Evolutionary conservation across 2,888 invertebrate species (phyloP).

Genomic region (Stenoptilia bipunctidactyla): DNA sequence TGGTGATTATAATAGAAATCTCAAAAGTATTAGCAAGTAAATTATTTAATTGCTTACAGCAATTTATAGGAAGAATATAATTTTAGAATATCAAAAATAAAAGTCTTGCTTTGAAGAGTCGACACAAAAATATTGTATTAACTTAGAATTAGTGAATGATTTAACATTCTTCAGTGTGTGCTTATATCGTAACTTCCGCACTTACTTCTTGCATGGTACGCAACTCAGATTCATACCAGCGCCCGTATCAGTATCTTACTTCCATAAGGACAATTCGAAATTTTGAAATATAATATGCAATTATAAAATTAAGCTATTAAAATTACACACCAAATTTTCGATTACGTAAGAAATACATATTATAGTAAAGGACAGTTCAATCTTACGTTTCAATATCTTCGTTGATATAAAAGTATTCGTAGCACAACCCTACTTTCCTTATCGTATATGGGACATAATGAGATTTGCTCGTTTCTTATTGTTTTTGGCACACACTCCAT

Average conservation of each 20-base stretch:
- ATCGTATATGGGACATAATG: conserved; percentile 37
- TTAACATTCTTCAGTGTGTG: conserved; percentile 14
- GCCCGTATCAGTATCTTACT: too few species aligned
- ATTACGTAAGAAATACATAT: too few species aligned
- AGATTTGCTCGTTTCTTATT: conserved; percentile 16
- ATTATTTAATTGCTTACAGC: conserved; percentile 41
- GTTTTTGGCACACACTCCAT: conserved; percentile 50
- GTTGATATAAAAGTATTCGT: background rate
- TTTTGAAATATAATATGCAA: too few species aligned
- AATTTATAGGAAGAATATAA: conserved; percentile 58
- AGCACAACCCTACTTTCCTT: background rate
- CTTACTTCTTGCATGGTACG: too few species aligned
- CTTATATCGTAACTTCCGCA: conserved; percentile 3
- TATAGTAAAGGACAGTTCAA: too few species aligned
- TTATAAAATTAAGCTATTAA: background rate
- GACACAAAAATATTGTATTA: conserved; percentile 43
- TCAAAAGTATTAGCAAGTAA: conserved; percentile 56
- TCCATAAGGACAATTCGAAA: too few species aligned
- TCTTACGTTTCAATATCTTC: background rate
- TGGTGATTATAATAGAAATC: conserved; percentile 35
- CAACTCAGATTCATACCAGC: too few species aligned
- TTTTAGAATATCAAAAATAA: conserved; percentile 66
- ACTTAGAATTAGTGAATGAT: conserved; percentile 21
- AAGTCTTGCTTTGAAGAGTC: conserved; percentile 37
- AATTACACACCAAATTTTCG: conserved; percentile 7